phyloP scores from a whole-genome alignment of 2,797 vertebrate species.

The Pelodytes ibericus region DNA sequence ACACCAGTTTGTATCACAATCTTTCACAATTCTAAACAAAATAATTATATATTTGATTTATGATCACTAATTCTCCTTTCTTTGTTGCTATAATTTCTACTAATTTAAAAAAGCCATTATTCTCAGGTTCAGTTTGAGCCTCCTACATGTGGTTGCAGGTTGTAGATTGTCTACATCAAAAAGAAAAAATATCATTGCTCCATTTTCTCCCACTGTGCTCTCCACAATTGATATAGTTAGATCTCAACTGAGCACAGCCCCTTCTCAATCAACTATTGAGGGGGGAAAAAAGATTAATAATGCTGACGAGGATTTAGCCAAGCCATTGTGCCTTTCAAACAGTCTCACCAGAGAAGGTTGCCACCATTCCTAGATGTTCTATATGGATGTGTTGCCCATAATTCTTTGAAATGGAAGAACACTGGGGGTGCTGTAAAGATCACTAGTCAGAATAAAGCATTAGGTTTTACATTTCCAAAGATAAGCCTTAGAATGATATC shows the following conservation, averaged over 20 bases:
- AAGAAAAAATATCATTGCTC: constrained; percentile 49
- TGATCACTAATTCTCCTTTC: constrained; percentile 23
- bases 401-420: constrained; percentile 30
- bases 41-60: not conserved
- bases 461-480: constrained; percentile 24
- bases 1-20: too few relatives aligned
- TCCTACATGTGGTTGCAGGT: constrained; percentile 36
- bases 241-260: constrained; percentile 51
- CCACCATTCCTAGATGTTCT: constrained; percentile 37
- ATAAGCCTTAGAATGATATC: constrained; percentile 21
- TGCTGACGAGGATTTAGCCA: constrained; percentile 47
- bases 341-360: constrained; percentile 5
- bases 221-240: constrained; percentile 51
- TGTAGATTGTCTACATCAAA: constrained; percentile 55
- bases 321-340: constrained; percentile 39
- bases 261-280: constrained; percentile 49
- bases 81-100: constrained; percentile 15
- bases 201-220: constrained; percentile 51
- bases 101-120: constrained; percentile 32
- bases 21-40: too few relatives aligned
- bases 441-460: constrained; percentile 15
- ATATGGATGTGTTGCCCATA: constrained; percentile 12
- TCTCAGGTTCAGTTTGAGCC: constrained; percentile 35
- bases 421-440: constrained; percentile 30
- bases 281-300: constrained; percentile 50